A percentile compares a stretch with the other conserved stretches of the same genome.
Conservation (phyloP, 2,888 invertebrate species). For the Drosophila kambysellisi region DNA sequence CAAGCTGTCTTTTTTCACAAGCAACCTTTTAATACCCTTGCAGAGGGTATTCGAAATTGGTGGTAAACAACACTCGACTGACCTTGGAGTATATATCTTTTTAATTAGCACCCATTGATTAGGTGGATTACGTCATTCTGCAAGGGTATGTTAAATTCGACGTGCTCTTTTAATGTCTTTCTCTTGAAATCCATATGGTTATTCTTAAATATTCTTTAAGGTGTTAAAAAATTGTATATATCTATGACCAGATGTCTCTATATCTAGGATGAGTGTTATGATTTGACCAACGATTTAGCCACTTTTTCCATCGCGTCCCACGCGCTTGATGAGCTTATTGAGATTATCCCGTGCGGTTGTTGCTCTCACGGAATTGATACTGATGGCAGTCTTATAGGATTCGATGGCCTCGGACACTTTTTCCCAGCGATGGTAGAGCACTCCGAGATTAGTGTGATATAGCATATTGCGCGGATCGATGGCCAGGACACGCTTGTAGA, state of each 20-base stretch:
- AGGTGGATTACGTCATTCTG: neutral
- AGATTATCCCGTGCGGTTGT: constrained; percentile 90
- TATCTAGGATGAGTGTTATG: neutral
- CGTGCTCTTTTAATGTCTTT: neutral
- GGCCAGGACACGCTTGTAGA: constrained; percentile 91
- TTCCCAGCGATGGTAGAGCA: constrained; percentile 97
- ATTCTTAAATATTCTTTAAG: neutral
- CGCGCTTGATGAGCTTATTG: constrained; percentile 85
- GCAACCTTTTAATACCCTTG: neutral
- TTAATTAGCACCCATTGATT: neutral
- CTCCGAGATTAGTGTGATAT: constrained; percentile 96
- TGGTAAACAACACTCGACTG: neutral
- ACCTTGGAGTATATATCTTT: neutral
- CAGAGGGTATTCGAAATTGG: neutral
- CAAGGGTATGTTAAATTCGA: neutral
- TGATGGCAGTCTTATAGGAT: constrained; percentile 91
- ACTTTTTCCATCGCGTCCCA: constrained; percentile 49
- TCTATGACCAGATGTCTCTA: constrained; percentile 39
- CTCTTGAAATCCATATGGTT: neutral
- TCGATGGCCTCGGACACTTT: constrained; percentile 90
- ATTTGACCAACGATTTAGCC: neutral
- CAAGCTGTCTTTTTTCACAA: neutral
- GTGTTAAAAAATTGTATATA: constrained; percentile 12
- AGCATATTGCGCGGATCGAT: constrained; percentile 90
- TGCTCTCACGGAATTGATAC: constrained; percentile 88